Conservation (phyloP, 2,113 vertebrate species). For the Cyanoramphus novaezelandiae region DNA sequence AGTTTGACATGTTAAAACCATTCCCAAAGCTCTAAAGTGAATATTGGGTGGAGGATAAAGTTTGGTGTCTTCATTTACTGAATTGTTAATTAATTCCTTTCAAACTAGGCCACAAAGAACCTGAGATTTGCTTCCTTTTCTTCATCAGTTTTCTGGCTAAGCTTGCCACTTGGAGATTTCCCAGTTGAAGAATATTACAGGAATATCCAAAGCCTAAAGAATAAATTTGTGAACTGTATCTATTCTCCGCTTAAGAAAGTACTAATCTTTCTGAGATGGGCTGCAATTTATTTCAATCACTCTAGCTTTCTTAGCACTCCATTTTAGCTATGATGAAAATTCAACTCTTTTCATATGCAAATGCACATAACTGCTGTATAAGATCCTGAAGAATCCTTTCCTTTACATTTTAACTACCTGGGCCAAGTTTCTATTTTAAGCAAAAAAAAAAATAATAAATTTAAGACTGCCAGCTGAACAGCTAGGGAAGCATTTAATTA, state of each 20-base stretch:
- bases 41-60: slow-evolving; percentile 29
- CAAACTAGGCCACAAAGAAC: slow-evolving; percentile 1
- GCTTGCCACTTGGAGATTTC: slow-evolving; percentile 15
- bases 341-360: slow-evolving; percentile 20
- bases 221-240: slow-evolving; percentile 27
- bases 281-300: slow-evolving; percentile 41
- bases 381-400: neutral
- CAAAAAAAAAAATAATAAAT: slow-evolving; percentile 1
- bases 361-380: neutral
- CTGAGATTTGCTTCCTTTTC: slow-evolving; percentile 24
- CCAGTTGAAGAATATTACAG: neutral
- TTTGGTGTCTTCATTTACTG: slow-evolving; percentile 60
- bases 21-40: slow-evolving; percentile 44
- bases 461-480: neutral
- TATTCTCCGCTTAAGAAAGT: neutral
- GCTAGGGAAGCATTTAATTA: slow-evolving; percentile 15
- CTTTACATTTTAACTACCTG: slow-evolving; percentile 39
- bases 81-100: slow-evolving; percentile 57
- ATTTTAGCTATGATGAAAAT: neutral
- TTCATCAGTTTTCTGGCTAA: slow-evolving; percentile 27
- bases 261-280: slow-evolving; percentile 27
- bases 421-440: slow-evolving; percentile 17
- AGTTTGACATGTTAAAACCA: slow-evolving; percentile 25
- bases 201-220: neutral
- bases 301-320: neutral